Conservation (phyloP, 2,113 vertebrate genomes). For the Sciurus niger region DNA sequence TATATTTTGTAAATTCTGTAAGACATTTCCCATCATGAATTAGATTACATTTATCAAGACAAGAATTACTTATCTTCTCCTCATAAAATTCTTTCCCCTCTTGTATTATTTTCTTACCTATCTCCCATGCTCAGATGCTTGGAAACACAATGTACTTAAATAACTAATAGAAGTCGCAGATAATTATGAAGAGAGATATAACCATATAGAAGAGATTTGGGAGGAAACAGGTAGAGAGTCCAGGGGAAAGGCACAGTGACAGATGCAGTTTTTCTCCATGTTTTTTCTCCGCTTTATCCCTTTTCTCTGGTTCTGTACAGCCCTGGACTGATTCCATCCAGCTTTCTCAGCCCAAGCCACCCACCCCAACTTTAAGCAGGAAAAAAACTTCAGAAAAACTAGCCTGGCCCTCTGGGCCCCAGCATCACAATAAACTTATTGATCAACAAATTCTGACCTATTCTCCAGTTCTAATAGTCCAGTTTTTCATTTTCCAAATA, state of each 20-base stretch:
- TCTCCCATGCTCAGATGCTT: neutral
- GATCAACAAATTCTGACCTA: neutral
- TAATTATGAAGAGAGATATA: neutral
- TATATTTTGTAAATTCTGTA: neutral
- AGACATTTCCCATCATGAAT: neutral
- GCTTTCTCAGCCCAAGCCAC: neutral
- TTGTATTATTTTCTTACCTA: neutral
- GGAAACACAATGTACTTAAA: conserved; percentile 3
- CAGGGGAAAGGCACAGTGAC: neutral
- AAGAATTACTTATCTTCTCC: neutral
- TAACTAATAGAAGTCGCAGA: neutral
- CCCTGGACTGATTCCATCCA: neutral
- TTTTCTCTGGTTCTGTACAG: neutral
- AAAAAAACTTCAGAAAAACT: neutral
- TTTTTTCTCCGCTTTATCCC: neutral
- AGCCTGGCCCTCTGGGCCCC: neutral
- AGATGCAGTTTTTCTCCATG: neutral
- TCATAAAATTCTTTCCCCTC: neutral
- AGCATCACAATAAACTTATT: neutral
- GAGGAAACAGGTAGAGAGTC: neutral
- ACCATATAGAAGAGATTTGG: neutral
- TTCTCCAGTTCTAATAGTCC: neutral
- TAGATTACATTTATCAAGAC: neutral
- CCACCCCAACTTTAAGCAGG: neutral
- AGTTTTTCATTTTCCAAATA: neutral